Evolutionary conservation across 2,888 invertebrate genomes (phyloP), one percentile per base, ranked within the genome.

Genomic region (Autographa gamma): DNA sequence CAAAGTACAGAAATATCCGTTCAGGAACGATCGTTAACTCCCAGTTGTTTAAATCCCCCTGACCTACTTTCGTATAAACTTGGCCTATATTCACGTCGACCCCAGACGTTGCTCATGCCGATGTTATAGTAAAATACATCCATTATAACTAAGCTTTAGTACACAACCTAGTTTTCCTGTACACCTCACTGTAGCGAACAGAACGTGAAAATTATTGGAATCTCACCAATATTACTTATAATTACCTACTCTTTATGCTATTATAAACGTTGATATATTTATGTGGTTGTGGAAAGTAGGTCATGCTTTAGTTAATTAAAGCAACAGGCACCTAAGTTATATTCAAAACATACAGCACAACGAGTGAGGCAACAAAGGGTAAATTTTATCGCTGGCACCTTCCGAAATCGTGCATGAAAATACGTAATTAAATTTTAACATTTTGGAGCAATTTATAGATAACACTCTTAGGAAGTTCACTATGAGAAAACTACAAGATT

Each of bases 41-140:
- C 86, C 88, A 86, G 89, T 90, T 88, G 89, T 89, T 89, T 74
- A 85, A 87, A 86, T 92, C 88, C 89, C 93, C 91, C 91, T 94
- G 95, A 93, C 94, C 93, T 77, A 93, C 77, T 90, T 94, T 83
- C 69, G 76, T 76, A 76, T 91, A 92, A 93, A 94, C 94, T 95
- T 95, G 95, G 90, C 94, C 93, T 78, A 92, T 90, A 90, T 94
- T 84, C 82, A 67, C 73, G 74, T 62, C 87, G 87, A 87, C 90
- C 90, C 89, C 89, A 86, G 88, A 84, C 83, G 77, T 75, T 80
- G 70, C 74, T 77, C 73, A 76, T 75, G 54, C 64, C 64, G 61
- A 73, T 76, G 70, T 74, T 79, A 72, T 82, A 79, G 78, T 84
- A 76, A 83, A 84, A 80, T 73, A 74, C 67, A 74, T 69, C 69